Evolutionary conservation across 2,113 vertebrate genomes (phyloP).

Genomic region (Uropsilus gracilis): DNA sequence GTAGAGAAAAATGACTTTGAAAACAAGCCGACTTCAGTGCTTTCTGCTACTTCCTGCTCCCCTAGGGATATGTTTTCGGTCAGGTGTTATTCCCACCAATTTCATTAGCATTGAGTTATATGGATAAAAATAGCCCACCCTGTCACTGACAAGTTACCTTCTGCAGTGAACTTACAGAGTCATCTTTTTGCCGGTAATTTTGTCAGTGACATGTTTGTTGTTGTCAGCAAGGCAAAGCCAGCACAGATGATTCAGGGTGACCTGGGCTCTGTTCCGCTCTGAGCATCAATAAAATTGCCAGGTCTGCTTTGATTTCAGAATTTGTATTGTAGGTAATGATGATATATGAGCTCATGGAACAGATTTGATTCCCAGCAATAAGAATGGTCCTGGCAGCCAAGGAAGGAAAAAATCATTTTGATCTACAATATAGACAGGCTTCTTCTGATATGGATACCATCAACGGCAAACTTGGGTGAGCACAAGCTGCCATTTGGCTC

Average conservation of each 20-base stretch:
- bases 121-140: constrained; percentile 1
- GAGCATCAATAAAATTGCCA: constrained; percentile 79
- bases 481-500: background rate
- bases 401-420: constrained; percentile 58
- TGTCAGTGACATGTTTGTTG: constrained; percentile 73
- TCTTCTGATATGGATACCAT: constrained; percentile 29
- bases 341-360: constrained; percentile 56
- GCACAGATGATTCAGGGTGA: constrained; percentile 74
- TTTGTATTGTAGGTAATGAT: constrained; percentile 74
- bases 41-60: constrained; percentile 25
- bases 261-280: constrained; percentile 55
- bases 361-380: constrained; percentile 65
- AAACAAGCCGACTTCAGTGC: constrained; percentile 1
- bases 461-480: background rate
- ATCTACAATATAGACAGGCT: constrained; percentile 46
- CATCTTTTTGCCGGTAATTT: constrained; percentile 76
- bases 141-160: constrained; percentile 64
- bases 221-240: constrained; percentile 65
- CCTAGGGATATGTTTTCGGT: constrained; percentile 46
- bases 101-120: constrained; percentile 54
- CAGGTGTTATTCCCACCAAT: constrained; percentile 17
- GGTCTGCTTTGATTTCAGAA: constrained; percentile 77
- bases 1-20: constrained; percentile 62
- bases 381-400: constrained; percentile 60
- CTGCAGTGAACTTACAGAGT: constrained; percentile 61